Evolutionary conservation across 2,797 vertebrate species (phyloP), one percentile per base, ranked within the genome.

Genomic region (Spinus pinus): DNA sequence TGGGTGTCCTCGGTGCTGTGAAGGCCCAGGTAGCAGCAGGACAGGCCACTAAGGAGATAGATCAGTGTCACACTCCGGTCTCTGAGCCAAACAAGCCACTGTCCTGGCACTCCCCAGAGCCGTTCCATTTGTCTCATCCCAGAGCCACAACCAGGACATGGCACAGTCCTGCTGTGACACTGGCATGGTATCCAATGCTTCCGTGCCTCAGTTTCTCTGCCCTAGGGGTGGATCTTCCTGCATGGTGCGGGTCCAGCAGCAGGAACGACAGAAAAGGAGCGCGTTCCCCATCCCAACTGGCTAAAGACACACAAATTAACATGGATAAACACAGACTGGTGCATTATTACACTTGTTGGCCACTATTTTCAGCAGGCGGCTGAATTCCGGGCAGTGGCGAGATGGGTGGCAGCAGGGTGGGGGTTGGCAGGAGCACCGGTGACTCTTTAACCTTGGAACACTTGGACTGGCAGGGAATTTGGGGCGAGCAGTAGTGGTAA

Each of bases 241-340:
- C 61, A 14, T 0, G 0, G 35, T 0, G 0, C 0, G 0, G 25
- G 27, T 46, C 51, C 37, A 8, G 53, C 62, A 60, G 51, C 78
- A 20, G 5, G 2, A 78, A 14, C 2, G 1, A n/a, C 28, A 14
- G 31, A 22, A 7, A 7, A 3, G 54, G n/a, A 47, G 42, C 50
- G 11, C 65, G 19, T 4, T 60, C 49, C 69, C 28, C 60, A 13
- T 17, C 56, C 41, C 24, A 0, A 3, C 12, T 5, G 2, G 39
- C 14, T 37, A 5, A 10, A 65, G 41, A 19, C 77, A 39, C 33
- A 2, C 33, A 6, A n/a, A 33, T 2, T 0, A 14, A 50, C 12
- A 7, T 0, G 3, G 64, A 33, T 2, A 30, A 83, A 77, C 57
- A 20, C 2, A 0, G 21, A 3, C 1, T 1, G 16, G 3, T 7